Conservation (phyloP, 2,888 invertebrate genomes). For the Ochropleura leucogaster region DNA sequence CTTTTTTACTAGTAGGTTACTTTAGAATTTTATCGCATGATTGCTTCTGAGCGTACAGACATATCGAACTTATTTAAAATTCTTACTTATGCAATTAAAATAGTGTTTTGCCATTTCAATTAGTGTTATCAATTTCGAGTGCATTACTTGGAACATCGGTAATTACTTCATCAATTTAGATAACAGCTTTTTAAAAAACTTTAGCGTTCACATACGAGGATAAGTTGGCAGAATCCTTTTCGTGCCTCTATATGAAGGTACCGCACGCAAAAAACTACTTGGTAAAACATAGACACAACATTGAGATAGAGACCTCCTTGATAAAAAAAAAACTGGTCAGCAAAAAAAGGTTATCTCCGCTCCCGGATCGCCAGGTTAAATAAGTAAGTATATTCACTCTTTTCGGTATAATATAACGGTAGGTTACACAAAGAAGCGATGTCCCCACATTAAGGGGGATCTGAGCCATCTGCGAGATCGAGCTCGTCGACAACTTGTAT, state of each 20-base stretch:
- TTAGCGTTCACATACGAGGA: slow-evolving; percentile 4
- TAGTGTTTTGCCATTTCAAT: slow-evolving; percentile 43
- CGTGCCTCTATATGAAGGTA: slow-evolving; percentile 29
- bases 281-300: slow-evolving; percentile 53
- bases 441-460: slow-evolving; percentile 69
- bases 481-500: slow-evolving; percentile 67
- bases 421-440: slow-evolving; percentile 59
- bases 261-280: slow-evolving; percentile 42
- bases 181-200: slow-evolving; percentile 45
- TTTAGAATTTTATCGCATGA: slow-evolving; percentile 38
- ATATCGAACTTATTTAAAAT: slow-evolving; percentile 37
- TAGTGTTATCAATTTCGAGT: slow-evolving; percentile 42
- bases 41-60: slow-evolving; percentile 33
- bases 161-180: slow-evolving; percentile 56
- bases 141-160: slow-evolving; percentile 27
- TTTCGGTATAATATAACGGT: slow-evolving; percentile 57
- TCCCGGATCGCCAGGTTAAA: slow-evolving; percentile 55
- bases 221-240: slow-evolving; percentile 26
- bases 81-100: slow-evolving; percentile 46
- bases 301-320: slow-evolving; percentile 33
- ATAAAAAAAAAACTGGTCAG: slow-evolving; percentile 56
- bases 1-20: slow-evolving; percentile 50
- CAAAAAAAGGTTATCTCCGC: slow-evolving; percentile 52
- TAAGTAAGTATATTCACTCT: slow-evolving; percentile 59
- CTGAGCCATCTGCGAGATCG: slow-evolving; percentile 68